phyloP scores from a whole-genome alignment of 2,113 vertebrate species.

The Elaphurus davidianus region DNA sequence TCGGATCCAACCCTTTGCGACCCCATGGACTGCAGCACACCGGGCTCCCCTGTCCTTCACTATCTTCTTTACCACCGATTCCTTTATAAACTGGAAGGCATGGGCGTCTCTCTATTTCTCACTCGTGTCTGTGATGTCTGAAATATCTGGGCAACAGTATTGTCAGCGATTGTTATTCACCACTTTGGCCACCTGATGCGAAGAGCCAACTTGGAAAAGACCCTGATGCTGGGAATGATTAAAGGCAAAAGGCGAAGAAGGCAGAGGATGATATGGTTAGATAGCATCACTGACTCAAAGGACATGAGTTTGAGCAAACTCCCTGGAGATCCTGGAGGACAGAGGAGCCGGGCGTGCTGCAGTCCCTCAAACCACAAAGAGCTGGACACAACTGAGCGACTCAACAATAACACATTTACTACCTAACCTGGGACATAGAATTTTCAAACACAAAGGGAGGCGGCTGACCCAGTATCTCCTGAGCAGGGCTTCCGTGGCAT shows the following conservation, averaged over 20 bases:
- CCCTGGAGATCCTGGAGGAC: background rate
- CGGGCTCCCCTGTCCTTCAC: background rate
- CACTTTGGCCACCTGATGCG: background rate
- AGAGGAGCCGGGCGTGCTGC: background rate
- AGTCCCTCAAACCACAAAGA: background rate
- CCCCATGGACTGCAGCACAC: background rate
- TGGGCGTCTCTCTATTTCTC: accelerated
- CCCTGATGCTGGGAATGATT: background rate
- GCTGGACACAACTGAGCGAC: background rate
- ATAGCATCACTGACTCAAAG: background rate
- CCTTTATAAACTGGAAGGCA: background rate
- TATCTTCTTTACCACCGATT: background rate
- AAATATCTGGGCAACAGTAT: background rate
- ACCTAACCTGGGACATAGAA: accelerated
- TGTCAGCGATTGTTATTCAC: background rate
- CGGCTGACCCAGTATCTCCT: background rate
- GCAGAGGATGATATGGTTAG: background rate
- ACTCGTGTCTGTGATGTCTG: background rate
- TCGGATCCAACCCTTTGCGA: accelerated
- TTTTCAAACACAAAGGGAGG: background rate
- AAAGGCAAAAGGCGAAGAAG: background rate
- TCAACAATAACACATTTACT: background rate
- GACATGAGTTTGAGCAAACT: background rate
- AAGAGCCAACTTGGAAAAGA: background rate
- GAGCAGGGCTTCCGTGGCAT: accelerated